Percentiles rank a stretch among this genome's conserved stretches.
phyloP scores from a whole-genome alignment of 2,113 vertebrate genomes.

The Pollimyrus isidori region DNA sequence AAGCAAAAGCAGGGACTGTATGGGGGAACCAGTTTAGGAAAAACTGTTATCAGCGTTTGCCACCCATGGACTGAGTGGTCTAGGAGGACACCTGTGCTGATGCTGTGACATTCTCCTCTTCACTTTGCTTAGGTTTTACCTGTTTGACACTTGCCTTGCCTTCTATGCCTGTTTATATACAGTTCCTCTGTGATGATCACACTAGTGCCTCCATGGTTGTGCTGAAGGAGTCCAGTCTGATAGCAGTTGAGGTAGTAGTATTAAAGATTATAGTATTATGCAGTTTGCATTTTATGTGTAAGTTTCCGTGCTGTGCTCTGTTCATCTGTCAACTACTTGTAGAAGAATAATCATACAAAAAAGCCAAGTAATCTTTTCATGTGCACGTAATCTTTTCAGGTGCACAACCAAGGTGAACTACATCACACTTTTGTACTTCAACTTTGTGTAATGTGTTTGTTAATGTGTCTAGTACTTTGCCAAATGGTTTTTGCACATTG shows the following conservation, averaged over 20 bases:
- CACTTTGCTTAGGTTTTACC: neutral
- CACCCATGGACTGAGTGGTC: too few species aligned
- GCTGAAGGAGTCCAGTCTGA: neutral
- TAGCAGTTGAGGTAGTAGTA: neutral
- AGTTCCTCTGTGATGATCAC: neutral
- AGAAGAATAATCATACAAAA: neutral
- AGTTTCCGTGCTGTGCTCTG: neutral
- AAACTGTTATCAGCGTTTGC: neutral
- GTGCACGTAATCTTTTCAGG: neutral
- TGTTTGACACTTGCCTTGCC: neutral
- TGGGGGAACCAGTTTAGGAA: neutral
- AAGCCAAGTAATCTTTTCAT: neutral
- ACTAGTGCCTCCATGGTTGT: neutral
- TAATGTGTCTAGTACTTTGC: neutral
- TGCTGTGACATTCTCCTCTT: neutral
- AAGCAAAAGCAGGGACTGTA: neutral
- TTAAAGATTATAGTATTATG: neutral
- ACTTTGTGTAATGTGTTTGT: neutral
- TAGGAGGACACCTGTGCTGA: neutral
- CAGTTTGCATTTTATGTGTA: neutral
- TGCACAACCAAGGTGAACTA: neutral
- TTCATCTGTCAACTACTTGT: neutral
- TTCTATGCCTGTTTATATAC: neutral
- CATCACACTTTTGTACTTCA: neutral
- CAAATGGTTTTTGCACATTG: neutral